Evolutionary conservation across 37 sponge, comb jelly and placozoan genomes (phyloP), one percentile per base, ranked within the genome.

Genomic region (Agelas oroides): DNA sequence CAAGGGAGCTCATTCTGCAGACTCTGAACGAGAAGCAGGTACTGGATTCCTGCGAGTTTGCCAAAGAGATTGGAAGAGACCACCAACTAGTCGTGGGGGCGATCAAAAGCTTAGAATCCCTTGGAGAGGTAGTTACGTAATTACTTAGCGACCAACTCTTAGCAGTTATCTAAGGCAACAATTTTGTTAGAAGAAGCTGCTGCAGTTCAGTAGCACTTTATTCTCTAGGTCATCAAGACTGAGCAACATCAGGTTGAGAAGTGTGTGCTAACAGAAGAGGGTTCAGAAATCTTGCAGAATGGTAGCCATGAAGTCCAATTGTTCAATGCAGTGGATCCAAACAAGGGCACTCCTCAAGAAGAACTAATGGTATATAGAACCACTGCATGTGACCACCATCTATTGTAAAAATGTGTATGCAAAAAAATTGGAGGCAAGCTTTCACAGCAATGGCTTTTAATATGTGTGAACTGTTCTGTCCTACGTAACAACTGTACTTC

Each of bases 81-180:
- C 99, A 98, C 74, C 99, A 98, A 41, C 73, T 63, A 55, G 78
- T 98, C 2, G 85, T 98, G 39, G 99, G 99, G 1, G 91, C 97
- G 27, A 84, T 98, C 8, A 98, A 98, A 77, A 96, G 97, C 72
- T 41, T 98, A 30, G 71, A 92, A 69, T 83, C 95, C 12, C 80
- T 98, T 8, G 97, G 97, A 84, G 83, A 89, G 32, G 96, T 90
- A n/a, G n/a, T n/a, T n/a, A n/a, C n/a, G n/a, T n/a, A n/a, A n/a
- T n/a, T n/a, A n/a, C n/a, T n/a, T n/a, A n/a, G n/a, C n/a, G n/a
- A n/a, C n/a, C n/a, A n/a, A n/a, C n/a, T n/a, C n/a, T n/a, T n/a
- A n/a, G n/a, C n/a, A n/a, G n/a, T n/a, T n/a, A n/a, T n/a, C n/a
- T n/a, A n/a, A n/a, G n/a, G n/a, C n/a, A n/a, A n/a, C n/a, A n/a